Percentiles rank a stretch among this genome's conserved stretches.
phyloP scores from a whole-genome alignment of 1,140 invertebrate genomes.

The Leptonema lineaticorne region DNA sequence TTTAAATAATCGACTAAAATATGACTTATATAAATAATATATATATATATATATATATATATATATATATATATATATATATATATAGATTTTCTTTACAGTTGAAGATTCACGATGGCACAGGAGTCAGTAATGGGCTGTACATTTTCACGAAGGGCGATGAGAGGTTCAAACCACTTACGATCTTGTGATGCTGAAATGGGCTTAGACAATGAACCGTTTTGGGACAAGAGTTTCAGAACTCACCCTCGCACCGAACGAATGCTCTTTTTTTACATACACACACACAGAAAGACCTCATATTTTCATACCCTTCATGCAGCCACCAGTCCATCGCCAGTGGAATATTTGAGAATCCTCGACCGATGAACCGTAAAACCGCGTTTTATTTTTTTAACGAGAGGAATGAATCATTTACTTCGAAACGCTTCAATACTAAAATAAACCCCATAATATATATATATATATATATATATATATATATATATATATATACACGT shows the following conservation, averaged over 20 bases:
- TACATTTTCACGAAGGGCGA: constrained; percentile 14
- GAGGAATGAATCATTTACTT: constrained; percentile 32
- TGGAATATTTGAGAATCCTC: constrained; percentile 19
- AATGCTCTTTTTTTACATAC: constrained; percentile 38
- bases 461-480: too few species aligned
- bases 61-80: too few species aligned
- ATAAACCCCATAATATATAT: not conserved
- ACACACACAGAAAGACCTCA: not conserved
- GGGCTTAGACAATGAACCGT: constrained; percentile 40
- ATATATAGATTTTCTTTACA: too few species aligned
- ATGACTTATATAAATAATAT: too few species aligned
- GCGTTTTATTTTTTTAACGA: constrained; percentile 37
- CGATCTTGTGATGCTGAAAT: constrained; percentile 21
- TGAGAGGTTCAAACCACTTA: constrained; percentile 24
- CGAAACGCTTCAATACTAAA: not conserved
- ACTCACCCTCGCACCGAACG: constrained; percentile 26
- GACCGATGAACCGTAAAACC: constrained; percentile 34
- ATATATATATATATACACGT: too few species aligned
- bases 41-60: too few species aligned
- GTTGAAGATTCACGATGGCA: too few species aligned
- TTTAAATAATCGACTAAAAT: too few species aligned
- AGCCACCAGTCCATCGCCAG: not conserved
- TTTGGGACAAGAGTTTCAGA: constrained; percentile 33
- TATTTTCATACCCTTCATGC: constrained; percentile 6
- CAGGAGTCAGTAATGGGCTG: constrained; percentile 20